Base-by-base conservation (phyloP, 2,888 invertebrate genomes). In the Sarcophaga subvicina region DNA sequence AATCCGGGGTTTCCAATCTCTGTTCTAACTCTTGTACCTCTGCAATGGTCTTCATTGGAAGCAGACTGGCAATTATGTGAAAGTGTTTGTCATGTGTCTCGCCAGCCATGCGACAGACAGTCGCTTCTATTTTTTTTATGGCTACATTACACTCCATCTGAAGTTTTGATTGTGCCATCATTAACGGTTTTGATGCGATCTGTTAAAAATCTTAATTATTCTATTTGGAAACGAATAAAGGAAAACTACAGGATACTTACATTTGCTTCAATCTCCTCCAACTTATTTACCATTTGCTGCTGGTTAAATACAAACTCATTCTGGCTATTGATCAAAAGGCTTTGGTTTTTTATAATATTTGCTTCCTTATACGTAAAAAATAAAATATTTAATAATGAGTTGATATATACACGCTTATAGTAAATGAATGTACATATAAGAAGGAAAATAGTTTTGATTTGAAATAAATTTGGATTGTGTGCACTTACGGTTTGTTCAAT, bases 131-230 rank as follows among this genome's bases (percentile, higher is more conserved):
- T 4, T 62, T 62, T 72, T 45, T 37, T 11, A 45, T 25, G 25
- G 64, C 20, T 3, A 49, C 25, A 12, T 76, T 76, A 10, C 76
- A 76, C 11, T 76, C 76, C 54, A 37, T 76, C 49, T 64, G 27
- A n/a, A 76, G 64, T 17, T 66, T 66, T 59, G 66, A 54, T 14
- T 66, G 76, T 4, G 66, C 37, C 66, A 37, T 76, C 54, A 76
- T 66, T 27, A 54, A 27, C n/a, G 64, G 20, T 64, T 64, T 75
- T 64, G 49, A 49, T 49, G 22, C 64, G 25, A 47, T 63, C 75
- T 75, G 60, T 17, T 60, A 62, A 60, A 62, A 62, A 45, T 72
- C 11, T 60, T 25, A 25, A 49, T 14, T 14, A 54, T 14, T 17
- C 17, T 14, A 54, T 54, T 54, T 20, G 22, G 17, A 62, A 3